Base-by-base conservation (phyloP, 2,888 invertebrate species). In the Orgyia antiqua region DNA sequence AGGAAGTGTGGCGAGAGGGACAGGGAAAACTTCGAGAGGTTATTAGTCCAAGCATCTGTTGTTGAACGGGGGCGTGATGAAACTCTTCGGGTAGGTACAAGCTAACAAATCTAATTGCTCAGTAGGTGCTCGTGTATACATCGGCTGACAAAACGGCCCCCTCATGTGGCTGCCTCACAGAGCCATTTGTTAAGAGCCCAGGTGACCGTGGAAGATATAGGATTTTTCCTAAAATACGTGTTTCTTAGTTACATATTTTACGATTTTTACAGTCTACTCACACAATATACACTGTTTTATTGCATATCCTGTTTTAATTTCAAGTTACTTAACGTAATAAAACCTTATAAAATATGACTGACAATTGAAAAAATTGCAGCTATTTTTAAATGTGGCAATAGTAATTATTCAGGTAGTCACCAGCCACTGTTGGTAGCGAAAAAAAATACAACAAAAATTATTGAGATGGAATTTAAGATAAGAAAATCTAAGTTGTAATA, bases 31-130 rank as follows among this genome's bases (percentile, higher is more conserved):
- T 87, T 87, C 82, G 87, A 87, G 87, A 87, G 87, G 87, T 87
- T 87, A 87, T 87, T 87, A 87, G 87, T 87, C 87, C 84, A 82
- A 86, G 87, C 87, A 87, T 87, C 87, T 87, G 87, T 87, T 87
- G 87, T 87, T 84, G 84, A 80, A 76, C 78, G 82, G 80, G 84
- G 84, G 86, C 76, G 82, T 84, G 84, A 82, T 82, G 84, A 79
- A 80, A 80, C 80, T 83, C 78, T 70, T 52, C 53, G 52, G 70
- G 65, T 77, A 74, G 78, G 78, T 83, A 84, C 15, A 84, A 78
- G 78, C 79, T 83, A 83, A 84, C 86, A 84, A 83, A 86, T 84
- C 86, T 86, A 84, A 84, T 86, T 86, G 86, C 86, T 79, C 80
- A 67, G 86, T 83, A 82, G 84, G 83, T 75, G 82, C 72, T 70